These are phyloP conservation scores for Uropsilus gracilis DNA, from an alignment of 2,113 vertebrate genomes.

Conservation along the genomic window DNA sequence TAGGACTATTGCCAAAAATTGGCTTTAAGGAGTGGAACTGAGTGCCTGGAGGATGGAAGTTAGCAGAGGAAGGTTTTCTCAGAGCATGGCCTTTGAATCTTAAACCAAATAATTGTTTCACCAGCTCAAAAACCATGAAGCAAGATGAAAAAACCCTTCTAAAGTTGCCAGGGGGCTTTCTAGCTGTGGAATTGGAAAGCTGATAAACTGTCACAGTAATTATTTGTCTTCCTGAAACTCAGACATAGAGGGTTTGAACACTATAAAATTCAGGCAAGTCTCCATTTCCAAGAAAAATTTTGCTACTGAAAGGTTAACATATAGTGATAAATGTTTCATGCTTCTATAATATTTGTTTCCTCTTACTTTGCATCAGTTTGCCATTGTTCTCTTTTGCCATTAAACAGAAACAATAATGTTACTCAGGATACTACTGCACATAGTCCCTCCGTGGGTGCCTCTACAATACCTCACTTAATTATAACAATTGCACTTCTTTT, in stretches of 20 bases:
- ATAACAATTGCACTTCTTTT: neutral
- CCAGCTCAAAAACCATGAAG: neutral
- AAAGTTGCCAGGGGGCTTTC: neutral
- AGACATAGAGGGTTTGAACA: neutral
- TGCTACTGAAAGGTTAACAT: neutral
- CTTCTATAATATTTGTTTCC: neutral
- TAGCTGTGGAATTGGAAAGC: conserved; percentile 12
- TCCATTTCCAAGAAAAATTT: conserved; percentile 3
- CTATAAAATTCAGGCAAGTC: neutral
- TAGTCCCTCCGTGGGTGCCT: neutral
- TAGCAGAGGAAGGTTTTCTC: neutral
- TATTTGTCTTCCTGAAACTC: conserved; percentile 8
- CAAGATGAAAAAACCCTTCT: neutral
- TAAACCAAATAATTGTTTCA: neutral
- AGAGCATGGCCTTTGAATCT: neutral
- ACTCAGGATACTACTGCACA: neutral
- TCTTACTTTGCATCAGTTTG: neutral
- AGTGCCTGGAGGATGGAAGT: neutral
- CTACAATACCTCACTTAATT: neutral
- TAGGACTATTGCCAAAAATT: neutral
- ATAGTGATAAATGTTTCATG: neutral
- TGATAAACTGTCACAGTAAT: neutral
- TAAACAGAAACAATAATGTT: neutral
- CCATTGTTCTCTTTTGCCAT: neutral
- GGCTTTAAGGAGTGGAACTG: neutral